Base-by-base conservation (phyloP, 2,888 invertebrate species). In the Pseudanteris insignis region DNA sequence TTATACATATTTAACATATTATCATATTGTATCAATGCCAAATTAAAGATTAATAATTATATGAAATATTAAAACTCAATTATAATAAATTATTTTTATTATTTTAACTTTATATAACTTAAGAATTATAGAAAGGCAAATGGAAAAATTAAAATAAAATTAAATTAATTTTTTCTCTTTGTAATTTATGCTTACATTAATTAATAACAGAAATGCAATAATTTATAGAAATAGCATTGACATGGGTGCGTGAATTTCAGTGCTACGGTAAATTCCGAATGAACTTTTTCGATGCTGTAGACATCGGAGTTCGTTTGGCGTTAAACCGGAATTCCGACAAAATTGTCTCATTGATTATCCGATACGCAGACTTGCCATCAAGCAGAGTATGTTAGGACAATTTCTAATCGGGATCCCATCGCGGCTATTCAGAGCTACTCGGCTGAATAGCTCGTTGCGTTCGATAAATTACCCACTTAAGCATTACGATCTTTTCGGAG, bases 391-490 rank as follows among this genome's bases (percentile, higher is more conserved):
- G 50, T 58, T 48, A 44, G 44, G 43, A 50, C 50, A 50, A 58
- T 59, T 59, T 53, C 47, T 47, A 53, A 59, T 47, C 59, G 53
- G 40, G 28, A 41, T 28, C 30, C 53, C 25, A 53, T 47, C 53
- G 47, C 12, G 32, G 47, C 36, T 25, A 51, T 59, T 59, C 51
- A 41, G 40, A 41, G 33, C 7, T 37, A 36, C 34, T 53, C 25
- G 38, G 3, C 14, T 26, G 51, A 47, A 47, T 47, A 47, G 47
- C 53, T 53, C 53, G 43, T 59, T 59, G 47, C 51, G 37, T 47
- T 47, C 46, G 47, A 59, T 47, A 53, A 53, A 59, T 59, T 59
- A 41, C 37, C 53, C 47, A 47, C 53, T 53, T 41, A 25, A 15
- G 30, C 38, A 41, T 46, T 40, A 43, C 47, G 47, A 51, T 47